Percentiles rank a stretch among this genome's conserved stretches.
Conservation (phyloP, 2,113 vertebrate genomes). For the Lepidothrix coronata region DNA sequence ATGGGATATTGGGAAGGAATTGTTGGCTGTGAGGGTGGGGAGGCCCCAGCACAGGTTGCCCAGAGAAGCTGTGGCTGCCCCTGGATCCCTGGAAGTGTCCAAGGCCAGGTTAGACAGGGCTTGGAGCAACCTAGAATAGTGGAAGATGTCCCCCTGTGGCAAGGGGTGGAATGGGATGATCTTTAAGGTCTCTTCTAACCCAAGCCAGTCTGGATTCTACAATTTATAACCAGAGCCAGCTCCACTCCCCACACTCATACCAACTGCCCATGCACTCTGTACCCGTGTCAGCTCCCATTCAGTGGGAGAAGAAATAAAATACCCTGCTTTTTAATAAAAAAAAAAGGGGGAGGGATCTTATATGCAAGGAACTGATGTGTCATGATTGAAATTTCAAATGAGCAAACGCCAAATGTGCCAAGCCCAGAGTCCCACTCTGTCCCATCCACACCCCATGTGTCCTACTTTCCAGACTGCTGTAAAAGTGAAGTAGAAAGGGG, state of each 20-base stretch:
- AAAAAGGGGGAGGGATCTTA: not conserved
- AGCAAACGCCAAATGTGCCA: not conserved
- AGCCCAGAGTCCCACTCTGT: not conserved
- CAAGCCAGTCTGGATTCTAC: not conserved
- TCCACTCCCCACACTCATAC: not conserved
- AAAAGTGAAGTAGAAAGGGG: not conserved
- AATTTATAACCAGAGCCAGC: not conserved
- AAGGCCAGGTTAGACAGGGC: not conserved
- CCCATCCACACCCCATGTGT: rapidly evolving
- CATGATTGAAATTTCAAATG: not conserved
- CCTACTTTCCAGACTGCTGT: not conserved
- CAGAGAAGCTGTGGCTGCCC: not conserved
- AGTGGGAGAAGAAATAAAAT: not conserved
- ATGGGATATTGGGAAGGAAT: not conserved
- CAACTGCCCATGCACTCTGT: not conserved
- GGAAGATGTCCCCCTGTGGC: not conserved
- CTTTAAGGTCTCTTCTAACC: not conserved
- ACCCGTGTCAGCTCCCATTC: not conserved
- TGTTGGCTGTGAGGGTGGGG: not conserved
- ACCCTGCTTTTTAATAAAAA: not conserved
- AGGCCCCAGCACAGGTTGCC: not conserved
- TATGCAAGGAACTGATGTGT: not conserved
- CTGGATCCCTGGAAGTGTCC: not conserved
- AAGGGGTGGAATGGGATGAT: not conserved
- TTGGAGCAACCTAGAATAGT: not conserved